Conservation (phyloP, 2,797 vertebrate genomes). For the Sebastes aleutianus region DNA sequence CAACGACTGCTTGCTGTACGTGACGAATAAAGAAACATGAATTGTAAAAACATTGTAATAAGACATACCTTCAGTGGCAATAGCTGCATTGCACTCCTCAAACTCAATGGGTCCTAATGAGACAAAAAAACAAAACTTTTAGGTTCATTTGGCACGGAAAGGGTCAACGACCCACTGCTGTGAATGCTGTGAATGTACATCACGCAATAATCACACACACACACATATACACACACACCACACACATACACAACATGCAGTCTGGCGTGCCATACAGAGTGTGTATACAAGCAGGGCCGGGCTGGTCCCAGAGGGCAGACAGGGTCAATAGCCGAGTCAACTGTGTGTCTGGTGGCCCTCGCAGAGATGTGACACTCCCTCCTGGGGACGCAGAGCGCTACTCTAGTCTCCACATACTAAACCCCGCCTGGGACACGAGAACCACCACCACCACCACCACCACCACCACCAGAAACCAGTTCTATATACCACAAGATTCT, state of each 20-base stretch:
- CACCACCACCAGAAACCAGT: neutral
- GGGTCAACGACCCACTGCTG: slow-evolving; percentile 58
- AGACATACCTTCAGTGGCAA: slow-evolving; percentile 89
- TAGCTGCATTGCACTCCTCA: slow-evolving; percentile 94
- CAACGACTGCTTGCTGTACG: no score
- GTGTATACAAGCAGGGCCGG: slow-evolving; percentile 49
- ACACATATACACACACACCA: slow-evolving; percentile 36
- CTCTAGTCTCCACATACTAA: neutral
- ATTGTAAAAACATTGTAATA: neutral
- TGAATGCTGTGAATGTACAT: slow-evolving; percentile 64
- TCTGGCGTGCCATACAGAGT: slow-evolving; percentile 49
- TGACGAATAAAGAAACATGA: no score
- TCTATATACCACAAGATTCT: neutral
- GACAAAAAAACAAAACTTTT: slow-evolving; percentile 57
- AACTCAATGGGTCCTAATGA: slow-evolving; percentile 93
- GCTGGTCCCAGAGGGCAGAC: slow-evolving; percentile 71
- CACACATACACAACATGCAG: slow-evolving; percentile 41
- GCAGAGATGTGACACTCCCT: slow-evolving; percentile 49
- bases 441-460: neutral
- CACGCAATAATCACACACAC: slow-evolving; percentile 68
- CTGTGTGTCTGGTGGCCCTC: slow-evolving; percentile 72
- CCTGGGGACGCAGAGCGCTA: slow-evolving; percentile 32
- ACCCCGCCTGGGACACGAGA: neutral
- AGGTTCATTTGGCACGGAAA: slow-evolving; percentile 65
- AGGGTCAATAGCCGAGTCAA: slow-evolving; percentile 75